Base-by-base conservation (phyloP, 2,113 vertebrate species). In the Caranx melampygus region DNA sequence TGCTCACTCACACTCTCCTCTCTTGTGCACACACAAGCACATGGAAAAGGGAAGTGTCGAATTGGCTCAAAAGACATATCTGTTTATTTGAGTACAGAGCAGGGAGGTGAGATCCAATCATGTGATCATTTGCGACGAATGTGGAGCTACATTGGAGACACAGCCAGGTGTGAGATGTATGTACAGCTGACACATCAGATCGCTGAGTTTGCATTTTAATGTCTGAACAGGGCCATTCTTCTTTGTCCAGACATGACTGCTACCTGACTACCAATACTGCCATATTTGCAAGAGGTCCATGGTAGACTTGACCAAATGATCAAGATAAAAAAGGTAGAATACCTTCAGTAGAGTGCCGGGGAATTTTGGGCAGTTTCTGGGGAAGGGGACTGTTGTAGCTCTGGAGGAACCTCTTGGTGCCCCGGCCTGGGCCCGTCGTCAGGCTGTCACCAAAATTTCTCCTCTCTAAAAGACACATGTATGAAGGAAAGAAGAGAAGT, bases 261-360 rank as follows among this genome's bases (percentile, higher is more conserved):
- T 4, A 10, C 40, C 18, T 11, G 26, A 64, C 26, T 2, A 55
- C 15, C 20, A 44, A n/a, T 51, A 15, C 15, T n/a, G 45, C 3
- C 26, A 35, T n/a, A 3, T 3, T 40, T 26, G 49, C 34, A 10
- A 12, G 8, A 54, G 31, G 9, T 1, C 13, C 12, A n/a, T 2
- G 9, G n/a, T 44, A 31, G 34, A 52, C 18, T n/a, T 1, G 11
- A 21, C 63, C 42, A 55, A 51, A 9, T 16, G 1, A 35, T 3
- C 3, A 15, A 4, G 72, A 69, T 47, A 11, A 37, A 1, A 55
- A 33, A 8, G 7, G 40, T 15, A 63, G 89, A 54, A 60, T 89
- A 97, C 96, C 96, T 94, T 97, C 95, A 85, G 93, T 92, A 49
- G 96, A 94, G 88, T 95, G 95, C 62, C 92, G 94, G 78, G 95